These are phyloP conservation scores for Diaphora mendica DNA, from an alignment of 2,888 invertebrate species.

Conservation along the genomic window DNA sequence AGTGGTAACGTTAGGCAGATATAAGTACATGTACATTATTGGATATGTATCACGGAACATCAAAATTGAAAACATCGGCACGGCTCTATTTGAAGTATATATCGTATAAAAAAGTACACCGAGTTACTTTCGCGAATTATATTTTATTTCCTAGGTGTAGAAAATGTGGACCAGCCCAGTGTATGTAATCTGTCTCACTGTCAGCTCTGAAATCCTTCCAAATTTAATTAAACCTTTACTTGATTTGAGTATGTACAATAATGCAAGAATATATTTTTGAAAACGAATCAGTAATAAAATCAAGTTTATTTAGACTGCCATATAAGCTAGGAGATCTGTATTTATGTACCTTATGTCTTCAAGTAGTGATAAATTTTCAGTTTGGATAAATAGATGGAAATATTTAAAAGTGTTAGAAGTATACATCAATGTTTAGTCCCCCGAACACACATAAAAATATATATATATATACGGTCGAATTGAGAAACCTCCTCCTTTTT, in stretches of 20 bases:
- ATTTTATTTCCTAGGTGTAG: neutral
- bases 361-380: neutral
- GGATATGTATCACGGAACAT: neutral
- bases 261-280: neutral
- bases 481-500: no score
- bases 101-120: neutral
- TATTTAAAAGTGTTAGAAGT: neutral
- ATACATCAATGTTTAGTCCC: neutral
- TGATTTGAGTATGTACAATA: neutral
- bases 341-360: neutral
- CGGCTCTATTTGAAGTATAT: neutral
- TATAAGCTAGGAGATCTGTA: neutral
- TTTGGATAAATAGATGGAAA: no score
- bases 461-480: no score
- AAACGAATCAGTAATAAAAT: neutral
- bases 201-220: neutral
- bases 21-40: no score
- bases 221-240: neutral
- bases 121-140: neutral
- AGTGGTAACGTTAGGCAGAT: no score
- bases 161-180: neutral
- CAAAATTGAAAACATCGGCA: neutral
- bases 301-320: neutral
- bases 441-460: no score
- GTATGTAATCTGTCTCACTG: neutral